Percentiles rank a stretch among this genome's conserved stretches.
Conservation (phyloP, 2,797 vertebrate genomes). For the Danio jaintianensis region DNA sequence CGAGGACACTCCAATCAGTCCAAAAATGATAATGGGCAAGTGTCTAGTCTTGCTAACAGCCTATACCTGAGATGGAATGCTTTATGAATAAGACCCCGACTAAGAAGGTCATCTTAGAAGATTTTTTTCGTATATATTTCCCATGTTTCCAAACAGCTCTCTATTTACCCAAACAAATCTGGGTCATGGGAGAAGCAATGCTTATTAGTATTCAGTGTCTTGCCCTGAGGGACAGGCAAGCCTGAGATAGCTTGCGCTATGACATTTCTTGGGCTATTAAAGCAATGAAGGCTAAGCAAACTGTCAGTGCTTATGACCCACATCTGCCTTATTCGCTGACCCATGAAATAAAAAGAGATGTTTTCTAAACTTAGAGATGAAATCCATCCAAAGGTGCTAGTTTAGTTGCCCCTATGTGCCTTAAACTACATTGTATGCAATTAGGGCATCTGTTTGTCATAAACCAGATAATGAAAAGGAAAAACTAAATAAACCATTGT, state of each 20-base stretch:
- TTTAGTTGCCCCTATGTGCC: not conserved
- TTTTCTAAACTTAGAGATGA: conserved; percentile 30
- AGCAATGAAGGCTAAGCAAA: conserved; percentile 47
- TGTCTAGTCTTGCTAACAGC: conserved; percentile 18
- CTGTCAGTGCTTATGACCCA: conserved; percentile 49
- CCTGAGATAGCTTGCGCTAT: conserved; percentile 49
- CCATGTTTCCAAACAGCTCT: conserved; percentile 26
- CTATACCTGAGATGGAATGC: conserved; percentile 33
- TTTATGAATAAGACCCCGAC: conserved; percentile 5
- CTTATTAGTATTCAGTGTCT: conserved; percentile 45
- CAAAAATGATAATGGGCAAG: conserved; percentile 11
- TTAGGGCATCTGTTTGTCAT: not conserved
- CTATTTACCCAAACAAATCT: conserved; percentile 52
- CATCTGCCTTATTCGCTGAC: conserved; percentile 36
- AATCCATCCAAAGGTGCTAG: not conserved
- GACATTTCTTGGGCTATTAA: conserved; percentile 52
- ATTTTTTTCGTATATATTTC: conserved; percentile 37
- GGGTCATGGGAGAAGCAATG: conserved; percentile 45
- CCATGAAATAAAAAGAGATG: conserved; percentile 32
- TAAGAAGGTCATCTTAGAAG: conserved; percentile 41
- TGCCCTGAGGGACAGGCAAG: conserved; percentile 45
- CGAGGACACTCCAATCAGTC: conserved; percentile 29
- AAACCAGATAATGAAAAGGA: not conserved
- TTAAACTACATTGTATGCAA: conserved; percentile 19
- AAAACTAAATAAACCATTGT: conserved; percentile 8